phyloP scores from a whole-genome alignment of 2,113 vertebrate genomes.

The Phyllopteryx taeniolatus region DNA sequence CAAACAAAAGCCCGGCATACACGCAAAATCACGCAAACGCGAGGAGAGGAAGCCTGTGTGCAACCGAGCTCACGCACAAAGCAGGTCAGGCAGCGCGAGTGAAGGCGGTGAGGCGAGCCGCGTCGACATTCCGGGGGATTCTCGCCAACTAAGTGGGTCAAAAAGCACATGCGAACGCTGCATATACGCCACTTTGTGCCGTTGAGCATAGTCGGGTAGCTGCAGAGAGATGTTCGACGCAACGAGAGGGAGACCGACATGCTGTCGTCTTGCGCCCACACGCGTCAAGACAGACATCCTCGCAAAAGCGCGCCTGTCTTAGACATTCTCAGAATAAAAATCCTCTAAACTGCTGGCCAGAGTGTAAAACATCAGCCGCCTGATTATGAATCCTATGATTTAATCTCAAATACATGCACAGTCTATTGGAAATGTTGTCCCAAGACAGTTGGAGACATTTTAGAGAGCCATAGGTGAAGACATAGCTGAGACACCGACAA shows the following conservation, averaged over 20 bases:
- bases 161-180: conserved; percentile 22
- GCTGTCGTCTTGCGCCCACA: conserved; percentile 10
- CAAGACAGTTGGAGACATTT: neutral
- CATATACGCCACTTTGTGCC: conserved; percentile 29
- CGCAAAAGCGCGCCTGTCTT: neutral
- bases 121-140: conserved; percentile 4
- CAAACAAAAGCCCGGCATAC: conserved; percentile 15
- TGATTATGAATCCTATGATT: neutral
- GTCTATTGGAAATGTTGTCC: neutral
- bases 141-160: conserved; percentile 51
- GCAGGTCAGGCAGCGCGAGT: neutral
- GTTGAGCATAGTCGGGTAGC: conserved; percentile 20
- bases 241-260: conserved; percentile 20
- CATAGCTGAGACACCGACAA: neutral
- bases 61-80: neutral
- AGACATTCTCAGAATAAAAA: neutral
- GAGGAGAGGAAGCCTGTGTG: neutral
- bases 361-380: neutral
- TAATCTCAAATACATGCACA: neutral
- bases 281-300: neutral
- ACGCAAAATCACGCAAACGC: neutral
- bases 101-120: neutral
- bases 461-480: neutral
- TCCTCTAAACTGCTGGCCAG: neutral
- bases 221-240: conserved; percentile 9